Conservation (phyloP, 2,113 vertebrate species). For the Eonycteris spelaea region DNA sequence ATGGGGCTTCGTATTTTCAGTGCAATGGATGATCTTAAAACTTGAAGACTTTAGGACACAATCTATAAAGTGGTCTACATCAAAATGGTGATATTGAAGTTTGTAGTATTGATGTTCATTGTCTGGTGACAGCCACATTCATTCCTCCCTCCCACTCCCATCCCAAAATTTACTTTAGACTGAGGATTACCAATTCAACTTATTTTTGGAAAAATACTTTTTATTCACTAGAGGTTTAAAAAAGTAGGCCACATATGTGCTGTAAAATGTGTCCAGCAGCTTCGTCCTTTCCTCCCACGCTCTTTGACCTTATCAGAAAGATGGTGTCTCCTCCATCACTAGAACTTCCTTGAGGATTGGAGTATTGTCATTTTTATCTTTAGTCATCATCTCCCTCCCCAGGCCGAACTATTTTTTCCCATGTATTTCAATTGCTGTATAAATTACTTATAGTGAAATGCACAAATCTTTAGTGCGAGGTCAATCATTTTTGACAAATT, state of each 20-base stretch:
- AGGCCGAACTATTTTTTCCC: neutral
- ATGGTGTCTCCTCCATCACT: neutral
- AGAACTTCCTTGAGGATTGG: neutral
- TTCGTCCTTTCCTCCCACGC: neutral
- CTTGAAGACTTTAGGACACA: neutral
- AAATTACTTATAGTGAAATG: slow-evolving; percentile 10
- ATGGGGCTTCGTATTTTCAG: neutral
- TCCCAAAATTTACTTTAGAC: neutral
- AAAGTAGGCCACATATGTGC: neutral
- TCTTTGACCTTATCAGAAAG: neutral
- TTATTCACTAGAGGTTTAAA: neutral
- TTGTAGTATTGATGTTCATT: neutral
- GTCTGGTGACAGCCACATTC: neutral
- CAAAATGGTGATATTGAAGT: neutral
- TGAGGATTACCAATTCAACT: neutral
- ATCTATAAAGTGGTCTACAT: neutral
- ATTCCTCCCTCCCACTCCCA: too few species aligned
- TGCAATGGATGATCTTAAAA: neutral
- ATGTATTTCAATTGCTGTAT: neutral
- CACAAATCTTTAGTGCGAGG: neutral
- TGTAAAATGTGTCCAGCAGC: neutral
- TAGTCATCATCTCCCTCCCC: neutral
- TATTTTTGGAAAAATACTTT: neutral
- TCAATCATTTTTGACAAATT: slow-evolving; percentile 1
- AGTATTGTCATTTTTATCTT: neutral